Evolutionary conservation across 2,888 invertebrate genomes (phyloP).

Genomic region (Gandaritis pyraliata): DNA sequence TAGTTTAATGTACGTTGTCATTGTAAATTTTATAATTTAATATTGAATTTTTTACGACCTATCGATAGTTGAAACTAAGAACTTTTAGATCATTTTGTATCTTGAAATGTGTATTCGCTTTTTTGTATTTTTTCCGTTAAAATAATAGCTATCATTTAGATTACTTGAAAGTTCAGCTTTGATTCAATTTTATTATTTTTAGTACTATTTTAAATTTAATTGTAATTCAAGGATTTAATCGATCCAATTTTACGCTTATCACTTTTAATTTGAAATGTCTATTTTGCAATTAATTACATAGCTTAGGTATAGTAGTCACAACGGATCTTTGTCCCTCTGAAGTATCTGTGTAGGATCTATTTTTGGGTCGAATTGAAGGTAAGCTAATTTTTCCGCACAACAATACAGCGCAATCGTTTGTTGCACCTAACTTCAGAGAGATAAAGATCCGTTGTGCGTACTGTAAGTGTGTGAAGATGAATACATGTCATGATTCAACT

Average conservation of each 20-base stretch:
- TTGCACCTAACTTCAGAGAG: too few species aligned
- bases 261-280: slow-evolving; percentile 32
- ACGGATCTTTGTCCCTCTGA: too few species aligned
- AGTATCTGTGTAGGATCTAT: too few species aligned
- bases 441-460: too few species aligned
- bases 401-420: too few species aligned
- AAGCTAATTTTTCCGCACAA: too few species aligned
- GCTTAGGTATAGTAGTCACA: too few species aligned
- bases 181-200: slow-evolving; percentile 10
- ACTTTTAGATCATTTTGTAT: slow-evolving; percentile 22
- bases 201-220: slow-evolving; percentile 28
- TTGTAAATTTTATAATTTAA: slow-evolving; percentile 27
- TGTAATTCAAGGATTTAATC: slow-evolving; percentile 22
- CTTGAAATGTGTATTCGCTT: slow-evolving; percentile 21
- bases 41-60: slow-evolving; percentile 11
- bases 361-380: too few species aligned
- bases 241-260: slow-evolving; percentile 37
- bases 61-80: slow-evolving; percentile 11
- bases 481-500: slow-evolving; percentile 19
- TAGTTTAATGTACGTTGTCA: slow-evolving; percentile 33
- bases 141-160: slow-evolving; percentile 11
- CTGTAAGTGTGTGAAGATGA: slow-evolving; percentile 22
- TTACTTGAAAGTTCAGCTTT: neutral
- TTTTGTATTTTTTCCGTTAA: slow-evolving; percentile 18
- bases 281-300: slow-evolving; percentile 19